Percentiles rank a stretch among this genome's conserved stretches.
Evolutionary conservation across 2,797 vertebrate species (phyloP).

Genomic region (Glyptemys insculpta): DNA sequence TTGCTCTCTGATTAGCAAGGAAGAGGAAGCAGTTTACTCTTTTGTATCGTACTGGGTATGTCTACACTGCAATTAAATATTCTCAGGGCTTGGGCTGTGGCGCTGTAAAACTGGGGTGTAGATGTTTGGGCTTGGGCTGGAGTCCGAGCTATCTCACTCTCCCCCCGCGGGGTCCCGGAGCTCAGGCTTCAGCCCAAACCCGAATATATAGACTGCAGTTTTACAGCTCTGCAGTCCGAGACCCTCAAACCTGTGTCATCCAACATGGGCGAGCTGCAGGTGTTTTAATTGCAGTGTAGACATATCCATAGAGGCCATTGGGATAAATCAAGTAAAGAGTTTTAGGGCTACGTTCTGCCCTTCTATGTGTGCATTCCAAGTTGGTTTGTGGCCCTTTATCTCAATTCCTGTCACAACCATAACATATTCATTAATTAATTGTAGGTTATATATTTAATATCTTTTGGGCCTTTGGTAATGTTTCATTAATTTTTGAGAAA

Average conservation of each 20-base stretch:
- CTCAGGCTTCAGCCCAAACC: not conserved
- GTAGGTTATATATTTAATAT: not conserved
- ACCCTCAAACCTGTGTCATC: not conserved
- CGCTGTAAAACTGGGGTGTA: not conserved
- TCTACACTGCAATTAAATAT: not conserved
- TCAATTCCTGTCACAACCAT: constrained; percentile 16
- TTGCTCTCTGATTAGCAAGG: constrained; percentile 41
- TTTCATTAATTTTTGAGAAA: constrained; percentile 30
- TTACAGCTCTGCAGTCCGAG: not conserved
- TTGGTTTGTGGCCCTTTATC: constrained; percentile 52
- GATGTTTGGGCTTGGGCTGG: not conserved
- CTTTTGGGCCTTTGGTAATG: not conserved
- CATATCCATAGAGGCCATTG: not conserved
- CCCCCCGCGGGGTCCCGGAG: not conserved
- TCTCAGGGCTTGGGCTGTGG: no score
- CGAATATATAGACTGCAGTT: not conserved
- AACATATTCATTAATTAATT: not conserved
- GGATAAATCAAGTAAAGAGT: constrained; percentile 44
- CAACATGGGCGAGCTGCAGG: not conserved
- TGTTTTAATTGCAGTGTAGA: not conserved
- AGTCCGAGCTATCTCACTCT: not conserved
- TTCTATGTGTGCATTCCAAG: constrained; percentile 57
- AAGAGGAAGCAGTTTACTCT: constrained; percentile 34
- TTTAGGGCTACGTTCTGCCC: not conserved
- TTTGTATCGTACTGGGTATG: not conserved